Evolutionary conservation across 2,113 vertebrate genomes (phyloP), one percentile per base, ranked within the genome.

Genomic region (Rhinoderma darwinii): DNA sequence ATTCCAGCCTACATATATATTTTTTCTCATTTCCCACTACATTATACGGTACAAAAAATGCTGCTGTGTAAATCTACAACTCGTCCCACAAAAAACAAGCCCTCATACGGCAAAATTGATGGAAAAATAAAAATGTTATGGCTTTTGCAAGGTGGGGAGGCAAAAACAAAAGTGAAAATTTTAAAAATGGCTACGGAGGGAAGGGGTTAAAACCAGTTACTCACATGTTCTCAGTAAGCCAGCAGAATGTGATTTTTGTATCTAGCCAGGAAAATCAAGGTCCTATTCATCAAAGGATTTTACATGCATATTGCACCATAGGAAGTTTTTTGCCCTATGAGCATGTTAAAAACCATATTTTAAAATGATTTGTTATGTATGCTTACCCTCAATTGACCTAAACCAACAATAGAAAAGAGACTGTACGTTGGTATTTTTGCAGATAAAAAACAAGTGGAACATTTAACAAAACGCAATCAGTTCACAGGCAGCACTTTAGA

Each of bases 401-500:
- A 61, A 41, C 8, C 17, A 44, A 15, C 37, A 43, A 37, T 54
- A 75, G 8, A n/a, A 54, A 27, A 76, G 25, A 43, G 15, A 73
- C 1, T 3, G 7, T 72, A 74, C 14, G 22, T 41, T 75, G 35
- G 68, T 59, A 30, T 84, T 76, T 44, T 39, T 84, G 54, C 22
- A 84, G 35, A 39, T 76, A 76, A 84, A 84, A 72, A 74, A 59
- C 43, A 84, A 22, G n/a, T 12, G 61, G 83, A 61, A 76, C 25
- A 61, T 44, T 61, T 54, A 7, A 32, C 32, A 32, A 76, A 84
- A 84, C 4, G n/a, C 27, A 61, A 84, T 56, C 22, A 61, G 37
- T 84, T 59, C 20, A 43, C 14, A 59, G 43, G 83, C 37, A 56
- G 51, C 51, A 61, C 37, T 74, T 51, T 8, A 54, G 35, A 43